Evolutionary conservation across 64 coral and sea anemone genomes (phyloP), one percentile per base, ranked within the genome.

Genomic region (Catalaphyllia jardinei): DNA sequence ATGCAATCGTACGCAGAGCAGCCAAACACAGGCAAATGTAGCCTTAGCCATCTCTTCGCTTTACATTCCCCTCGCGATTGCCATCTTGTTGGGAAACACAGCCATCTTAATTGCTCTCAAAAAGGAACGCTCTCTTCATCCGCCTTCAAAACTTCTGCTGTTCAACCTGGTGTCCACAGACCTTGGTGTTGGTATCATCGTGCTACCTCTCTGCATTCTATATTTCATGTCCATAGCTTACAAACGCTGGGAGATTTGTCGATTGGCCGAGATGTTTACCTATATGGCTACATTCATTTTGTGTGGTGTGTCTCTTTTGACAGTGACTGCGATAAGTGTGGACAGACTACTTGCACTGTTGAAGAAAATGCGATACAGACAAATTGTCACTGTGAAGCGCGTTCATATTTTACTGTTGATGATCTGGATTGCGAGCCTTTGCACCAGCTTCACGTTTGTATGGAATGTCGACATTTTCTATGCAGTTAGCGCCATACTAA

Each of bases 131-230:
- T 80, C 88, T n/a, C 52, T 94, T 28, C 73, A 72, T 42, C 75
- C 74, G 27, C 93, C 93, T 6, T 90, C 88, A 4, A 90, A 94
- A 8, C 65, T 94, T 25, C 64, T 94, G 13, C 20, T 94, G 6
- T 63, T 76, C 17, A 81, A 83, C 35, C 82, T 94, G 0, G 93
- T 87, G 17, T 30, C 86, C 18, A 87, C 93, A 29, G 93, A 94
- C 62, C 86, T 94, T 25, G 73, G 62, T 31, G 62, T 90, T 31
- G 88, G 88, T 22, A 57, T 87, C 54, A 67, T 94, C 50, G 81
- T 59, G 18, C 88, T 90, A 74, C 88, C 93, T 14, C 64, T 90
- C 1, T 90, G 78, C 52, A 79, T 51, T 60, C n/a, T 79, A 1
- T 39, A 79, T 79, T 28, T 59, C 10, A 79, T 79, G 77, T 29